These are phyloP conservation scores for Botrylloides violaceus DNA, from an alignment of 23 tunicate species.

Conservation along the genomic window DNA sequence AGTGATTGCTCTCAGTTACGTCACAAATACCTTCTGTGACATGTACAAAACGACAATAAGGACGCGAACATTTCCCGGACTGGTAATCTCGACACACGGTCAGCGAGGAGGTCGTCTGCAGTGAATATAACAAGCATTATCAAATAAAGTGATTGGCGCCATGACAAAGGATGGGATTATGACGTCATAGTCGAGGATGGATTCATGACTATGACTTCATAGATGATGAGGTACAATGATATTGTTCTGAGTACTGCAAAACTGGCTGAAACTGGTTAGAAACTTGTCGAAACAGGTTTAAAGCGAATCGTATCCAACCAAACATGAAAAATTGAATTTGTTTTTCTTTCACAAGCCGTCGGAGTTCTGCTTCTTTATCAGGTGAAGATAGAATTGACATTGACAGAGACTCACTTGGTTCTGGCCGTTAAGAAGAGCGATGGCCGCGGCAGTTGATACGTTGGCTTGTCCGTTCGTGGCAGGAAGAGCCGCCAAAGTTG, in stretches of 20 bases:
- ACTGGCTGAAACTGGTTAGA: too few relatives aligned
- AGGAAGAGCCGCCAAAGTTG: neutral
- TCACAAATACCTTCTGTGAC: constrained; percentile 76
- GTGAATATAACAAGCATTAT: too few relatives aligned
- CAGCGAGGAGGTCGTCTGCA: constrained; percentile 26
- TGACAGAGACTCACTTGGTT: constrained; percentile 50
- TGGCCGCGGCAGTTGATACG: constrained; percentile 18
- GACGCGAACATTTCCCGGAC: constrained; percentile 76
- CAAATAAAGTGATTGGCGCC: too few relatives aligned
- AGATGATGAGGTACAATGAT: too few relatives aligned
- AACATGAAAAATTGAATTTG: too few relatives aligned
- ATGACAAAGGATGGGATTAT: too few relatives aligned
- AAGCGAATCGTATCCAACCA: too few relatives aligned
- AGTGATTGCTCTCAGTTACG: neutral
- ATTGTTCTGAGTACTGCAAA: neutral
- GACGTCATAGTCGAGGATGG: too few relatives aligned
- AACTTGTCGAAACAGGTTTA: too few relatives aligned
- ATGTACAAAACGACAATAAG: constrained; percentile 87
- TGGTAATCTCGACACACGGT: constrained; percentile 94
- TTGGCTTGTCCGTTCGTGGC: constrained; percentile 28
- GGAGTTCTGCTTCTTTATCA: constrained; percentile 9
- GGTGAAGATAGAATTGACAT: constrained; percentile 12
- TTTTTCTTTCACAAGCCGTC: too few relatives aligned
- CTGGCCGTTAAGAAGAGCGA: constrained; percentile 70
- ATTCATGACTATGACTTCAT: too few relatives aligned